Evolutionary conservation across 2,888 invertebrate genomes (phyloP).

Genomic region (Chaitophorus viminalis): DNA sequence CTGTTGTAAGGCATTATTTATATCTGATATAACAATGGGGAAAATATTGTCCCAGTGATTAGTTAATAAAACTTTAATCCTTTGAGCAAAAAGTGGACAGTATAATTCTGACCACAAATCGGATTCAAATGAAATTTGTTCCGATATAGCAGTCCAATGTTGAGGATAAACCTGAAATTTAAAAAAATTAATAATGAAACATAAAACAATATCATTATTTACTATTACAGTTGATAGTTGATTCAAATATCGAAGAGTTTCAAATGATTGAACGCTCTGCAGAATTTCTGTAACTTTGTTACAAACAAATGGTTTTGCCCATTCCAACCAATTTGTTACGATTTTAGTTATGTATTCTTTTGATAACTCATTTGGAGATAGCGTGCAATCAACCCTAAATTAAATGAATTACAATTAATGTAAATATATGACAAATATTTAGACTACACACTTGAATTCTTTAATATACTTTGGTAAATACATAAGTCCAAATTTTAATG

Average conservation of each 20-base stretch:
- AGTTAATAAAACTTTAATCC: constrained; percentile 45
- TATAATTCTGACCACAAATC: constrained; percentile 55
- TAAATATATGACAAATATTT: not conserved
- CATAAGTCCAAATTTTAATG: constrained; percentile 51
- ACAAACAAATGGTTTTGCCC: constrained; percentile 53
- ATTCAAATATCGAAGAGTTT: constrained; percentile 48
- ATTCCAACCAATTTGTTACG: constrained; percentile 55
- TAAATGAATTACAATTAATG: constrained; percentile 6
- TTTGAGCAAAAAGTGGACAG: constrained; percentile 57
- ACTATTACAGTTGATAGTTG: constrained; percentile 41
- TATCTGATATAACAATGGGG: constrained; percentile 40
- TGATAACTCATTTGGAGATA: constrained; percentile 40
- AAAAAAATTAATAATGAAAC: not conserved
- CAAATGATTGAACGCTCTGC: constrained; percentile 16
- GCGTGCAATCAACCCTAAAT: constrained; percentile 35
- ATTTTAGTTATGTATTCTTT: constrained; percentile 49
- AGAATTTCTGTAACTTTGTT: constrained; percentile 42
- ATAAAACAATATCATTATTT: not conserved
- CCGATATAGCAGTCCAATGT: constrained; percentile 53
- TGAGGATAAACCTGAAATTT: constrained; percentile 47
- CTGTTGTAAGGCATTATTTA: constrained; percentile 33
- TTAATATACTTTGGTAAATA: constrained; percentile 42
- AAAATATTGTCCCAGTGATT: constrained; percentile 48
- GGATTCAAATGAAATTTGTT: constrained; percentile 44
- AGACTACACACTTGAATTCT: constrained; percentile 43